A percentile compares a stretch with the other conserved stretches of the same genome.
phyloP scores from a whole-genome alignment of 2,113 vertebrate species.

The Lycocorax pyrrhopterus region DNA sequence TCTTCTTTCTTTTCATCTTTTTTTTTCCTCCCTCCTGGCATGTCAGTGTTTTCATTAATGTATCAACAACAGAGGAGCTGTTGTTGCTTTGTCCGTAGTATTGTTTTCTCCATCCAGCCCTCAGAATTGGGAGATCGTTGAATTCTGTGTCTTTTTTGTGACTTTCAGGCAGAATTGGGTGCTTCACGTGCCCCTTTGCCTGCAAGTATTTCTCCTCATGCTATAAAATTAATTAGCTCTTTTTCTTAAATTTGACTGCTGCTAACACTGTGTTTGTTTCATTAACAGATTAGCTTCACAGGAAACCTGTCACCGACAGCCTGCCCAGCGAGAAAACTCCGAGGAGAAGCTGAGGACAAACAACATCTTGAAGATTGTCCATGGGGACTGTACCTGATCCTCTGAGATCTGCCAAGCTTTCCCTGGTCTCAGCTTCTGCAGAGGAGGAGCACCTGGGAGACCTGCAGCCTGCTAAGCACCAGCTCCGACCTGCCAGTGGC shows the following conservation, averaged over 20 bases:
- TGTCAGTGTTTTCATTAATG: neutral
- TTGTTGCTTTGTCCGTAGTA: neutral
- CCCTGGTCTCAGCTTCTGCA: slow-evolving; percentile 73
- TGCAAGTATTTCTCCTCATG: neutral
- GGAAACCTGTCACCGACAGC: neutral
- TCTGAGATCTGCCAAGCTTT: slow-evolving; percentile 81
- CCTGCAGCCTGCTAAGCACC: slow-evolving; percentile 68
- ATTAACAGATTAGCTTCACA: slow-evolving; percentile 45
- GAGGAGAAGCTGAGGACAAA: neutral
- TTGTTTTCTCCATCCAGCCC: neutral
- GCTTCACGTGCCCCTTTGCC: neutral
- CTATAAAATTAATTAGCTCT: neutral
- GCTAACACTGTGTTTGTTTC: slow-evolving; percentile 56
- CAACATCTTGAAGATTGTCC: slow-evolving; percentile 18
- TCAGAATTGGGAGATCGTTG: neutral
- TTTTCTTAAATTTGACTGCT: neutral
- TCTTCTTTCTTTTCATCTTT: neutral
- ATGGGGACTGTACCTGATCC: slow-evolving; percentile 89
- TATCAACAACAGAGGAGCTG: neutral
- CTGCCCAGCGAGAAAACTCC: neutral
- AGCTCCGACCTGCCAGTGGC: neutral
- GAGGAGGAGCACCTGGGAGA: slow-evolving; percentile 71
- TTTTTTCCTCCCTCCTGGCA: neutral
- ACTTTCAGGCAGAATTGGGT: neutral
- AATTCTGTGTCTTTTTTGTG: neutral